These are phyloP conservation scores for Laodelphax striatellus DNA, from an alignment of 1,140 invertebrate genomes.

Conservation along the genomic window DNA sequence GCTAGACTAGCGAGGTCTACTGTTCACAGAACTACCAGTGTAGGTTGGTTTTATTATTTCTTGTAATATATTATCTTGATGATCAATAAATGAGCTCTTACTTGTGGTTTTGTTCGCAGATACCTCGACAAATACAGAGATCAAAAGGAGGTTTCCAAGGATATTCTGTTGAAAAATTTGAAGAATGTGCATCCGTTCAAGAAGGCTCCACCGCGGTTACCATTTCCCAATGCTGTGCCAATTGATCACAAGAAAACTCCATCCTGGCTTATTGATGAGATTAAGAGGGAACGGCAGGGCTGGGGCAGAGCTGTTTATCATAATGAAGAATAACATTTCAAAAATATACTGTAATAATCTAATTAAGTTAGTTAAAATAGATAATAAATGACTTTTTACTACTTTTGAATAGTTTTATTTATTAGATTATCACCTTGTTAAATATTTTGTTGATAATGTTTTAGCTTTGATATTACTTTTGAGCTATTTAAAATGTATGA, in stretches of 20 bases:
- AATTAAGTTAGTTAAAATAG: too few species aligned
- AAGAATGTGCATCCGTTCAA: conserved; percentile 73
- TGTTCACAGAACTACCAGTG: too few species aligned
- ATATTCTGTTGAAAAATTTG: conserved; percentile 71
- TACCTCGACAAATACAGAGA: conserved; percentile 89
- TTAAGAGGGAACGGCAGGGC: conserved; percentile 48
- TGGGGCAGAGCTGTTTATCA: conserved; percentile 39
- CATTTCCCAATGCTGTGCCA: conserved; percentile 62
- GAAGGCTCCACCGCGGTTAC: conserved; percentile 44
- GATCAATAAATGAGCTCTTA: too few species aligned
- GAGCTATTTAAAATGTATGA: too few species aligned
- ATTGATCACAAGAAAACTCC: conserved; percentile 44
- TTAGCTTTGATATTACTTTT: too few species aligned
- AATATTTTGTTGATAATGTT: too few species aligned
- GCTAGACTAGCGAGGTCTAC: too few species aligned
- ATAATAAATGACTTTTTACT: too few species aligned
- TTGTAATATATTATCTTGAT: not conserved
- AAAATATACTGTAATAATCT: too few species aligned
- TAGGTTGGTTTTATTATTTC: too few species aligned
- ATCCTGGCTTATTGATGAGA: conserved; percentile 63
- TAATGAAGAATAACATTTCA: not conserved
- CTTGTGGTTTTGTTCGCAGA: conserved; percentile 26
- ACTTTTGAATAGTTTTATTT: too few species aligned
- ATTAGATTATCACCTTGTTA: too few species aligned
- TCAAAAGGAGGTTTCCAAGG: conserved; percentile 75